Percentiles rank a stretch among this genome's conserved stretches.
Evolutionary conservation across 2,113 vertebrate species (phyloP).

Genomic region (Chamaetylas fuelleborni): DNA sequence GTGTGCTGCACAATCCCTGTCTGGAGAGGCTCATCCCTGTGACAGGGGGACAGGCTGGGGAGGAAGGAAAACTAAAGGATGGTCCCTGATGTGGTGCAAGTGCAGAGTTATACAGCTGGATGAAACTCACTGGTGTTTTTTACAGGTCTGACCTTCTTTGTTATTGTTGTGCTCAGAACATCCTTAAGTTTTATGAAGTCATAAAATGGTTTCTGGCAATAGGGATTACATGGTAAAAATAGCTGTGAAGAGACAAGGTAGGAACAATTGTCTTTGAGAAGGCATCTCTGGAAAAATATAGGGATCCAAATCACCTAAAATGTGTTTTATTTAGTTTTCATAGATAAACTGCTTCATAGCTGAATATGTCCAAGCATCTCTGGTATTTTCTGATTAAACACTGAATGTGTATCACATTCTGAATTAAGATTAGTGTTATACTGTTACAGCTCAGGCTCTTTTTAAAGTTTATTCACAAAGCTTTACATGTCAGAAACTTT

Average conservation of each 20-base stretch:
- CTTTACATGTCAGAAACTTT: neutral
- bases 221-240: neutral
- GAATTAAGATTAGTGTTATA: neutral
- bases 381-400: conserved; percentile 49
- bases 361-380: neutral
- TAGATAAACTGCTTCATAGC: neutral
- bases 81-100: neutral
- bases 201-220: neutral
- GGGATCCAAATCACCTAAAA: neutral
- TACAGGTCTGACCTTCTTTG: neutral
- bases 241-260: neutral
- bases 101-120: neutral
- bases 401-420: neutral
- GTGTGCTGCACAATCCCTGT: neutral
- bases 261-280: neutral
- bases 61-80: neutral
- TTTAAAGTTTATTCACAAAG: neutral
- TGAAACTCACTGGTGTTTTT: rapidly evolving
- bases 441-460: neutral
- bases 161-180: neutral
- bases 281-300: neutral
- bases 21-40: neutral
- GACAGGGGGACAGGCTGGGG: neutral
- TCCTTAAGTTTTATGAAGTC: neutral
- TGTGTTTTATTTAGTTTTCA: conserved; percentile 10